A percentile compares a stretch with the other conserved stretches of the same genome.
Evolutionary conservation across 2,113 vertebrate genomes (phyloP).

Genomic region (Pleuronectes platessa): DNA sequence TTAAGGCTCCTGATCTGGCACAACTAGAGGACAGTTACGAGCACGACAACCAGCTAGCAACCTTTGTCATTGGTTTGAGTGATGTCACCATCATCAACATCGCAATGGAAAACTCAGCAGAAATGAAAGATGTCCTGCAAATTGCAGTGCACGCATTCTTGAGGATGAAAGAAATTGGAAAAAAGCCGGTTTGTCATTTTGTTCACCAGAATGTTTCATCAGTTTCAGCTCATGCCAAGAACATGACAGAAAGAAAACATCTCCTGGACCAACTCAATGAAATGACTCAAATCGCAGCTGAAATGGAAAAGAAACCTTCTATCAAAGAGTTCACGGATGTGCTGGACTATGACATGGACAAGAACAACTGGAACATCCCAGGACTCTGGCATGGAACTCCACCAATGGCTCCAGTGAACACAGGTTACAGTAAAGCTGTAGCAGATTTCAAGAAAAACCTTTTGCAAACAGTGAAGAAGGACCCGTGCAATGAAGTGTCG

Average conservation of each 20-base stretch:
- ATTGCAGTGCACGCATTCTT: slow-evolving; percentile 68
- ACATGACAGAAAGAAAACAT: slow-evolving; percentile 62
- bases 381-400: slow-evolving; percentile 78
- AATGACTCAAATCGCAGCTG: slow-evolving; percentile 68
- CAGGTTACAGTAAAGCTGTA: slow-evolving; percentile 72
- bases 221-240: slow-evolving; percentile 70
- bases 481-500: background rate
- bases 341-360: slow-evolving; percentile 62
- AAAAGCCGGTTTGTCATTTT: slow-evolving; percentile 81
- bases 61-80: slow-evolving; percentile 83
- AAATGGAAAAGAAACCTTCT: slow-evolving; percentile 70
- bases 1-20: slow-evolving; percentile 57
- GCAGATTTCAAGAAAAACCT: slow-evolving; percentile 67
- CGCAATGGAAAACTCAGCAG: slow-evolving; percentile 56
- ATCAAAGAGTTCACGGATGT: slow-evolving; percentile 67
- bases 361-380: slow-evolving; percentile 76
- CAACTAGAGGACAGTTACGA: slow-evolving; percentile 58
- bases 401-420: slow-evolving; percentile 78
- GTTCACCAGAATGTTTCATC: slow-evolving; percentile 82
- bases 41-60: slow-evolving; percentile 84
- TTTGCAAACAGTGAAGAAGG: slow-evolving; percentile 28
- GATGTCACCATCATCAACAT: slow-evolving; percentile 80
- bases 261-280: slow-evolving; percentile 75
- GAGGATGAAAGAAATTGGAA: slow-evolving; percentile 74
- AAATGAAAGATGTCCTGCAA: slow-evolving; percentile 73